These are phyloP conservation scores for Tetragonula clypearis DNA, from an alignment of 1,140 invertebrate genomes.

Conservation along the genomic window DNA sequence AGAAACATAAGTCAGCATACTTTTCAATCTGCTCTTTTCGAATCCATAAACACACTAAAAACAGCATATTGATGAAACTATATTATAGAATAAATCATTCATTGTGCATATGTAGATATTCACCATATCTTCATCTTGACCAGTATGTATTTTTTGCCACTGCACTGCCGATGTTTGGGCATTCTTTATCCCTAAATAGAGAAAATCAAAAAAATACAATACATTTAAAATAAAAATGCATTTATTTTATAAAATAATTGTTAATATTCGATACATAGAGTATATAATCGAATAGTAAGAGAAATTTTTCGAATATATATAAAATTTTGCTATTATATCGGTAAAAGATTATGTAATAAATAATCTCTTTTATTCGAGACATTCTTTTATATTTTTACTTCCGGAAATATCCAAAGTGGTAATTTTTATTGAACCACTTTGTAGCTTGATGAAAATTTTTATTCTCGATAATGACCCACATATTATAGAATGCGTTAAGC, in stretches of 20 bases:
- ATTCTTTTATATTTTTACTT: neutral
- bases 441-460: neutral
- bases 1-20: constrained; percentile 83
- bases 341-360: neutral
- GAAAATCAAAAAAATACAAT: neutral
- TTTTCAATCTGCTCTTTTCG: constrained; percentile 80
- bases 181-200: constrained; percentile 72
- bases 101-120: neutral
- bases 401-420: neutral
- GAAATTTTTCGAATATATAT: neutral
- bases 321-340: neutral
- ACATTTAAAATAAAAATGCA: neutral
- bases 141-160: constrained; percentile 74
- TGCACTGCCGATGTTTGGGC: constrained; percentile 70
- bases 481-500: neutral
- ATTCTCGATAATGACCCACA: neutral
- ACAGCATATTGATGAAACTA: neutral
- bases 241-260: neutral
- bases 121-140: constrained; percentile 77
- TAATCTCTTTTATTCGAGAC: neutral
- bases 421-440: neutral
- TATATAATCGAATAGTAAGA: neutral
- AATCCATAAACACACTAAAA: constrained; percentile 87
- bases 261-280: neutral
- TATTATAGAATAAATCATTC: neutral